phyloP scores from a whole-genome alignment of 2,888 invertebrate species.

The Itoplectis maculator region DNA sequence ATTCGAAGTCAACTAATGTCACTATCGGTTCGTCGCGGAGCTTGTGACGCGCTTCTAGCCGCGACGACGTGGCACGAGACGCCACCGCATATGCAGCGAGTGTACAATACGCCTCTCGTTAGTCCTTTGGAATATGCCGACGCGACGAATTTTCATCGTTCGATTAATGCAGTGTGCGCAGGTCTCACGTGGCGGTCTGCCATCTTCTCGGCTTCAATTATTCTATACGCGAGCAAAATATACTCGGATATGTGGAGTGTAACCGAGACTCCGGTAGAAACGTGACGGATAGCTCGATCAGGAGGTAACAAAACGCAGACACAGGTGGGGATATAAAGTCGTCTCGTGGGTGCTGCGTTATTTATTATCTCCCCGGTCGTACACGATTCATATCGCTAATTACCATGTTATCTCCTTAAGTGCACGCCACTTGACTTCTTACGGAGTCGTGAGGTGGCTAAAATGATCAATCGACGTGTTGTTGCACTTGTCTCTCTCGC shows the following conservation, averaged over 20 bases:
- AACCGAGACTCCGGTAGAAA: neutral
- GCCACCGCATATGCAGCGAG: neutral
- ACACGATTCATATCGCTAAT: slow-evolving; percentile 23
- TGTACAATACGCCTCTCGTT: slow-evolving; percentile 23
- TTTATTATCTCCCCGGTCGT: slow-evolving; percentile 38
- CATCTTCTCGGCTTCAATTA: slow-evolving; percentile 1
- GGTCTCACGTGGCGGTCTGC: neutral
- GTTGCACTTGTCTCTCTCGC: slow-evolving; percentile 12
- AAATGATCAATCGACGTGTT: slow-evolving; percentile 40
- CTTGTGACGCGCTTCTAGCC: slow-evolving; percentile 29
- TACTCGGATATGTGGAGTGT: neutral
- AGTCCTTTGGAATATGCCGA: slow-evolving; percentile 29
- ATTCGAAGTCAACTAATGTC: slow-evolving; percentile 72
- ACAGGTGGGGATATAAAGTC: neutral
- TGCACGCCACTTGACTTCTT: slow-evolving; percentile 11
- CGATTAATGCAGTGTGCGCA: slow-evolving; percentile 26
- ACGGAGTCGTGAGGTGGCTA: neutral
- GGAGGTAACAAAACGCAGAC: neutral
- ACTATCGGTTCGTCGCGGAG: slow-evolving; percentile 65
- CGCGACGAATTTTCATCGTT: slow-evolving; percentile 48
- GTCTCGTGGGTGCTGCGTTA: neutral
- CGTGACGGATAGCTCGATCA: slow-evolving; percentile 34
- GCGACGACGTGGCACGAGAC: slow-evolving; percentile 2
- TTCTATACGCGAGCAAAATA: neutral
- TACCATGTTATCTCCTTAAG: slow-evolving; percentile 36